Base-by-base conservation (phyloP, 30 jellyfish, hydroid and myxozoan species). In the Haliclystus octoradiatus region DNA sequence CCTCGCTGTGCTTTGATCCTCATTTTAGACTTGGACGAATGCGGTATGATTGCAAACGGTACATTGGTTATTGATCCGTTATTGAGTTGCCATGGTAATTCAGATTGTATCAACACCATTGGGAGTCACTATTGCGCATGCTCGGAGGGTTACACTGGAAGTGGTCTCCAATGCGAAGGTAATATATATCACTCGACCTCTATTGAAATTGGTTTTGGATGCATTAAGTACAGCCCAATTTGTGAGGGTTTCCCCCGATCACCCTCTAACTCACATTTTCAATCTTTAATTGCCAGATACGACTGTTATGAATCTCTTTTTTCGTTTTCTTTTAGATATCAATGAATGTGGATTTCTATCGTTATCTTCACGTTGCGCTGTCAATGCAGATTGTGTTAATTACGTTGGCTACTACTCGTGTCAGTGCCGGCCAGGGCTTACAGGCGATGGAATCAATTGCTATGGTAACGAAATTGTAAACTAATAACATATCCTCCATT, bases 371-470 rank as follows among this genome's bases (percentile, higher is more conserved):
- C 52, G 70, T 7, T 85, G 96, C 69, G 50, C 52, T 52, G 61
- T 60, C 26, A 1, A 71, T 71, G 93, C 93, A 3, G 90, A 50
- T n/a, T 85, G 96, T 72, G 73, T 78, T 13, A 85, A 85, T 63
- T 51, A 30, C 27, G 64, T 61, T 32, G 96, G 96, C n/a, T 30
- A 34, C 30, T 78, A 67, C 50, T 78, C 66, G 1, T 85, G 96
- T 50, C 65, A 50, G 31, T 85, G 96, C 62, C 83, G 75, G 2
- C 47, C 86, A 31, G 96, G 96, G 28, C 77, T 35, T 31, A 78
- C 81, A 2, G 96, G 93, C 26, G 52, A 68, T 69, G 96, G 96
- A 31, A 66, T 76, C 13, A 65, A 71, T 61, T 84, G 95, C 71
- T 19, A 32, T 2, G 95, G 95, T 84, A 64, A 40, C 57, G 14